These are phyloP conservation scores for Sinella curviseta DNA, from an alignment of 1,140 invertebrate genomes.

Conservation along the genomic window DNA sequence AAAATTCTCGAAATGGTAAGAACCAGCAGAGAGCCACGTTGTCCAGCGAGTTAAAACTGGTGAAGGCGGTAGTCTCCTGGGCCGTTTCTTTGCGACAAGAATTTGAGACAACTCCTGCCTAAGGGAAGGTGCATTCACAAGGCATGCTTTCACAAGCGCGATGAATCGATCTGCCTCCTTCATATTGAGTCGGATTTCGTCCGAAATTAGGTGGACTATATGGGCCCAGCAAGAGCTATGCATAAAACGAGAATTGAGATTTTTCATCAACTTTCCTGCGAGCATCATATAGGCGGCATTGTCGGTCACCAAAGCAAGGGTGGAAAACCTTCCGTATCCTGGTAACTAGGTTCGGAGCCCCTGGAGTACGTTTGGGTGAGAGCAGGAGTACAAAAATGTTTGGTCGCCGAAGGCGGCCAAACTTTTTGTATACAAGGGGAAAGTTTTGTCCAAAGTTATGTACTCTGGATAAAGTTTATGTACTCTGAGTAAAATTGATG, in stretches of 20 bases:
- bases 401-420: no score
- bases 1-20: not conserved
- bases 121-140: not conserved
- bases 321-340: no score
- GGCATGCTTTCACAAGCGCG: not conserved
- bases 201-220: not conserved
- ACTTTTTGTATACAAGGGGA: no score
- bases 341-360: no score
- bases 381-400: no score
- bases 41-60: not conserved
- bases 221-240: not conserved
- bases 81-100: not conserved
- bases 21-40: not conserved
- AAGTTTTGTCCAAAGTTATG: no score
- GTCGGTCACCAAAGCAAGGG: not conserved
- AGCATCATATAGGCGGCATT: not conserved
- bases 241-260: not conserved
- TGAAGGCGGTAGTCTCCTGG: not conserved
- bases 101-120: not conserved
- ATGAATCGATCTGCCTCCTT: not conserved
- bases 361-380: no score
- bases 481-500: no score
- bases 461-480: no score
- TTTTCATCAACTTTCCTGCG: not conserved
- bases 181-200: not conserved